Evolutionary conservation across 2,113 vertebrate genomes (phyloP).

Genomic region (Ia io): DNA sequence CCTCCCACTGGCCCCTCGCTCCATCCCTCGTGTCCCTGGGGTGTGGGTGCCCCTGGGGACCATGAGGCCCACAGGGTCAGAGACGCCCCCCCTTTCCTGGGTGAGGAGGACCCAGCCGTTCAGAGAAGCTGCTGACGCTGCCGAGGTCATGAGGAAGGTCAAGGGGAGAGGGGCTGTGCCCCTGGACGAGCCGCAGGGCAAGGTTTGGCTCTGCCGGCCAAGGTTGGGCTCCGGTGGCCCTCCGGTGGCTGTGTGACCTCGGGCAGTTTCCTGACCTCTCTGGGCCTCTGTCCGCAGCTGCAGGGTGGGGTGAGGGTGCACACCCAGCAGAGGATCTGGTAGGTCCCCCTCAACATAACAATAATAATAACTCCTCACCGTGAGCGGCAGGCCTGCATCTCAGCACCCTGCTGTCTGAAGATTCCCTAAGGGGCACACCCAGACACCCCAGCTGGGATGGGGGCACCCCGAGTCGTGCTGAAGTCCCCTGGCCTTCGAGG

Average conservation of each 20-base stretch:
- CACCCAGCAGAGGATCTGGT: rapidly evolving
- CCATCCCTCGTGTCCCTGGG: no score
- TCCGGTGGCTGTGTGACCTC: rapidly evolving
- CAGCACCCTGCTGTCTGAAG: no score
- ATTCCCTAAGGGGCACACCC: not conserved
- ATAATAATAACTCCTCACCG: no score
- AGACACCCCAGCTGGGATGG: no score
- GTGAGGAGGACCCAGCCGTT: not conserved
- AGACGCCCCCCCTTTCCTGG: rapidly evolving
- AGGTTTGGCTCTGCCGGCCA: rapidly evolving
- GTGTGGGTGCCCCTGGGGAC: not conserved
- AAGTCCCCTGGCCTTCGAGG: not conserved
- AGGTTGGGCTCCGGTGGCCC: rapidly evolving
- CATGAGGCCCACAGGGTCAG: not conserved
- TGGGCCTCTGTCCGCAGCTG: rapidly evolving
- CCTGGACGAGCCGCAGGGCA: not conserved
- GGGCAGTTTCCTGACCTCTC: not conserved
- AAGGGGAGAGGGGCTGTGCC: rapidly evolving
- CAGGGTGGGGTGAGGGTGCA: rapidly evolving
- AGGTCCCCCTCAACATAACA: rapidly evolving
- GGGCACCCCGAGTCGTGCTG: rapidly evolving
- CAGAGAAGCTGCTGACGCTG: not conserved
- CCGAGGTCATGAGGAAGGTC: not conserved
- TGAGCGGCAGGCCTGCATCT: rapidly evolving
- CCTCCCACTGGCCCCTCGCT: rapidly evolving